phyloP scores from a whole-genome alignment of 1,140 invertebrate genomes.

The Drosophila teissieri region DNA sequence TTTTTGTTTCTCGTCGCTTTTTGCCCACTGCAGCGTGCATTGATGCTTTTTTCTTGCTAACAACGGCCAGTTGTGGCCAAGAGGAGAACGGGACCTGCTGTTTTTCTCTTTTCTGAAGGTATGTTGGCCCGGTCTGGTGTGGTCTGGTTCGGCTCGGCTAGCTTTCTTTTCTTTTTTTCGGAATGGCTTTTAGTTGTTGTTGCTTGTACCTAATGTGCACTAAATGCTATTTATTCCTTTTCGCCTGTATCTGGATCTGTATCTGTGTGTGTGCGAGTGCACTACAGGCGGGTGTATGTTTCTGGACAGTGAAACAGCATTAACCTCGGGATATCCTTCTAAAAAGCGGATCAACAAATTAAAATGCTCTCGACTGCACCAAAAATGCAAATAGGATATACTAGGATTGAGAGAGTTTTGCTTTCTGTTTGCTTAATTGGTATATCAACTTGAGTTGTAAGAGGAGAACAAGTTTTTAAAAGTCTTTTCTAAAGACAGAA shows the following conservation, averaged over 20 bases:
- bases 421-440: neutral
- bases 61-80: slow-evolving; percentile 42
- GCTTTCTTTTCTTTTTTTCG: slow-evolving; percentile 59
- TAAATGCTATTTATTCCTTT: slow-evolving; percentile 73
- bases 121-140: slow-evolving; percentile 43
- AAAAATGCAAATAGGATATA: neutral
- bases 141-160: slow-evolving; percentile 18
- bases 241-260: slow-evolving; percentile 6
- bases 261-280: slow-evolving; percentile 1
- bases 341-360: slow-evolving; percentile 29
- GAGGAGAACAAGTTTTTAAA: neutral
- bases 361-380: slow-evolving; percentile 19
- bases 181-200: slow-evolving; percentile 60
- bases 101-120: slow-evolving; percentile 44
- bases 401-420: neutral
- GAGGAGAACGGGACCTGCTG: neutral
- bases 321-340: slow-evolving; percentile 7
- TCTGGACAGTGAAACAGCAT: slow-evolving; percentile 31
- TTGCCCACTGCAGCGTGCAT: slow-evolving; percentile 63
- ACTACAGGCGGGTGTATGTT: slow-evolving; percentile 14
- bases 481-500: too few relatives aligned
- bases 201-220: slow-evolving; percentile 74
- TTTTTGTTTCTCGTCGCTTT: slow-evolving; percentile 56
- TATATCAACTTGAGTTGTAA: neutral
- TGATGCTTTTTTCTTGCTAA: slow-evolving; percentile 81